These are phyloP conservation scores for Oreocharis arfaki DNA, from an alignment of 2,113 vertebrate genomes.

Conservation along the genomic window DNA sequence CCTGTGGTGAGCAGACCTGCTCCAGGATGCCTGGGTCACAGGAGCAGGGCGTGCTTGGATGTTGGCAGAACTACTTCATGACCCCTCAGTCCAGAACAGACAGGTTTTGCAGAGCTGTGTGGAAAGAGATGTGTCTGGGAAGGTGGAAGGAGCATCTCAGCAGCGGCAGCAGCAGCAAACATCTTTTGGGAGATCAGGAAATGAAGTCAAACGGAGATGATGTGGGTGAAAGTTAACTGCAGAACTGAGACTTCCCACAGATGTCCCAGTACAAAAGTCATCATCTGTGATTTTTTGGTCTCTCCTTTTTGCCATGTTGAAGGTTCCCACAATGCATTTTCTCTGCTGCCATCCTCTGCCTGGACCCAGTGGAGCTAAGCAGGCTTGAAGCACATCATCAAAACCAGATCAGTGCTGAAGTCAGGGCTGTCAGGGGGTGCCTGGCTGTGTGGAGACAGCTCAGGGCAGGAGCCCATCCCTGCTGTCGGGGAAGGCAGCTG, in stretches of 20 bases:
- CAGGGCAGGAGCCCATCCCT: constrained; percentile 48
- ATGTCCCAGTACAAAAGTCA: neutral
- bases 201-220: neutral
- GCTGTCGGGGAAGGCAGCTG: neutral
- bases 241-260: neutral
- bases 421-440: neutral
- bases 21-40: neutral
- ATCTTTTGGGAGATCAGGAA: neutral
- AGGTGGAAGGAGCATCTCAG: neutral
- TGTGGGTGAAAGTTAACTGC: neutral
- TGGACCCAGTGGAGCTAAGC: neutral
- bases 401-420: neutral
- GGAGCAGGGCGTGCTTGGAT: neutral
- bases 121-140: neutral
- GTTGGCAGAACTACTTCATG: neutral
- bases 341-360: neutral
- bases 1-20: neutral
- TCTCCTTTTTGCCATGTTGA: neutral
- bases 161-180: neutral
- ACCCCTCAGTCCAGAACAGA: neutral
- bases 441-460: constrained; percentile 22
- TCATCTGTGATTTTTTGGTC: neutral
- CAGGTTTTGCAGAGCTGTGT: neutral
- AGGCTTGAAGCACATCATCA: neutral
- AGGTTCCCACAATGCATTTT: neutral